Evolutionary conservation across 1,140 invertebrate species (phyloP), one percentile per base, ranked within the genome.

Genomic region (Leptestheria dahalacensis): DNA sequence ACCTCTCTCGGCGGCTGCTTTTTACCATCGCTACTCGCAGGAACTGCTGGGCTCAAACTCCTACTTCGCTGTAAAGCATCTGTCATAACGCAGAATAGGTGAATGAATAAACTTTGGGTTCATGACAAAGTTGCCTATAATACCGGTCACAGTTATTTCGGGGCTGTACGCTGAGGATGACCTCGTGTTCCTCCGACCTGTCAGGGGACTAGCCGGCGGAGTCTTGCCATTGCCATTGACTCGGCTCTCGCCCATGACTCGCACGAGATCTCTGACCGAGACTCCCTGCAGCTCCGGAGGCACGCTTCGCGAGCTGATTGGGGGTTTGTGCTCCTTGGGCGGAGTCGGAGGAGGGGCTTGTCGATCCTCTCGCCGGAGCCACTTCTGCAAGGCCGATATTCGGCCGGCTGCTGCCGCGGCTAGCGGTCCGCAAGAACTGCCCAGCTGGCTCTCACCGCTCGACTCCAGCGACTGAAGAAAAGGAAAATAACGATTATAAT

Each of bases 191-290:
- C 66, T 60, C 10, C 57, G 48, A 26, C n/a, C 61, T 26, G 59
- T 24, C n/a, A 59, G 69, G n/a, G 84, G 83, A n/a, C 84, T 83
- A 47, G 82, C 82, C 46, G 84, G 82, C 41, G 84, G 85, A 11
- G 77, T 77, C 0, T 79, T 78, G 20, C 82, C 83, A 70, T 87
- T 89, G 23, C 84, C 85, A 73, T 88, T 88, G 9, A 80, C 79
- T 62, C 83, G 70, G 65, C 80, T 83, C 67, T 87, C 85, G 20
- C 84, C 83, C 69, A 88, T 82, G 1, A 81, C 85, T 67, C 86
- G 84, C 2, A 88, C 84, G 47, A 89, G 67, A 60, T 88, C 86
- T 59, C 85, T 84, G 1, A 88, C 84, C 1, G 84, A 86, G 2
- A 88, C 83, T 1, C 83, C 82, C 15, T 81, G 79, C 48, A 84